Evolutionary conservation across 2,797 vertebrate species (phyloP).

Genomic region (Sebastes reedi): DNA sequence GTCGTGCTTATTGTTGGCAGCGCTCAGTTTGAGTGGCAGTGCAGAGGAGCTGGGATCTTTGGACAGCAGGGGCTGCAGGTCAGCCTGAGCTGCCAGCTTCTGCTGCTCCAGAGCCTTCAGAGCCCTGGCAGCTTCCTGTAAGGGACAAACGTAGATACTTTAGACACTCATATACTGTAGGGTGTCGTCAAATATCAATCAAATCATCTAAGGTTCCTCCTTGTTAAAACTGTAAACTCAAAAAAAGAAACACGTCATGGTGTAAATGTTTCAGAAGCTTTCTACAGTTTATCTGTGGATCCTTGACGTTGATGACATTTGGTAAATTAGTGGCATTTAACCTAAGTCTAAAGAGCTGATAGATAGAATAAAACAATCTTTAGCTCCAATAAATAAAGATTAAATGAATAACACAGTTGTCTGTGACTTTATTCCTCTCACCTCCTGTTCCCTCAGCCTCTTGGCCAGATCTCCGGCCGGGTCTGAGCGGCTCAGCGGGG

Average conservation of each 20-base stretch:
- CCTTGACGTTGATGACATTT: not conserved
- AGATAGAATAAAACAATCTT: not conserved
- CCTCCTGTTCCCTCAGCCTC: constrained; percentile 90
- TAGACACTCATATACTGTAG: not conserved
- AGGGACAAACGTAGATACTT: not conserved
- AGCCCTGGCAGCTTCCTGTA: constrained; percentile 56
- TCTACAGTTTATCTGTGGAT: not conserved
- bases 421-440: constrained; percentile 57
- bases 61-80: constrained; percentile 85
- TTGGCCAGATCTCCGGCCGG: constrained; percentile 85
- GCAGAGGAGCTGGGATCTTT: constrained; percentile 80
- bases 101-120: constrained; percentile 86
- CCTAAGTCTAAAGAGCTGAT: not conserved
- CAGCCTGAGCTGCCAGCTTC: constrained; percentile 82
- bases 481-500: constrained; percentile 83
- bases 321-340: not conserved
- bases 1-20: constrained; percentile 87
- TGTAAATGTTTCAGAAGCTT: not conserved
- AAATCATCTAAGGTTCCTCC: not conserved
- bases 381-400: not conserved
- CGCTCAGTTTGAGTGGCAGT: constrained; percentile 85
- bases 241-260: not conserved
- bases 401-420: not conserved
- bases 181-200: not conserved
- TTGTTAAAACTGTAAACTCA: not conserved